A percentile compares a stretch with the other conserved stretches of the same genome.
Conservation (phyloP, 2,113 vertebrate species). For the Monopterus albus region DNA sequence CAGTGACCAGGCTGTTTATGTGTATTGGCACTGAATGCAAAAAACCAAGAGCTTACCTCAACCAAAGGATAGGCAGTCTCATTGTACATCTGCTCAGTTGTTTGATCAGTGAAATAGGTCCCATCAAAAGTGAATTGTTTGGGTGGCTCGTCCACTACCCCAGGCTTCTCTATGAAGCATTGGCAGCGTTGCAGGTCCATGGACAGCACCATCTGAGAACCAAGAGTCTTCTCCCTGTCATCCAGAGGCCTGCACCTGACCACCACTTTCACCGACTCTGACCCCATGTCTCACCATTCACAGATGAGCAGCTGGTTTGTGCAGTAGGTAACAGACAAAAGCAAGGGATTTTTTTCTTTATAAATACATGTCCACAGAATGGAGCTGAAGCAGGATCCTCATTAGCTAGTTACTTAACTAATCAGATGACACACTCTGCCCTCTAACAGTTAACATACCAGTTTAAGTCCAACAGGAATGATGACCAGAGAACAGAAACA, state of each 20-base stretch:
- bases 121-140: conserved; percentile 93
- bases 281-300: conserved; percentile 76
- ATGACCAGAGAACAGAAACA: no score
- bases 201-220: conserved; percentile 79
- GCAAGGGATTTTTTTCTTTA: neutral
- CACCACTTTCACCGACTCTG: conserved; percentile 87
- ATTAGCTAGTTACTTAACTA: neutral
- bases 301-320: neutral
- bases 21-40: neutral
- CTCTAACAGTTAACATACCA: neutral
- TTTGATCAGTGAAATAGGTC: conserved; percentile 83
- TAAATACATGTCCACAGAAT: neutral
- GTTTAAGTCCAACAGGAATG: neutral
- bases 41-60: conserved; percentile 81
- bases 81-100: conserved; percentile 91
- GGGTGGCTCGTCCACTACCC: conserved; percentile 77
- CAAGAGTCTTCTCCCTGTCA: conserved; percentile 81
- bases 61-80: conserved; percentile 88
- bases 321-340: neutral
- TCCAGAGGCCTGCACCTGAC: conserved; percentile 88
- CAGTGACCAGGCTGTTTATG: conserved; percentile 31
- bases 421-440: neutral
- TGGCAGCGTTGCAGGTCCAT: conserved; percentile 81
- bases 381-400: neutral
- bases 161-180: conserved; percentile 86